Evolutionary conservation across 2,888 invertebrate species (phyloP).

Genomic region (Cephus rjabovi): DNA sequence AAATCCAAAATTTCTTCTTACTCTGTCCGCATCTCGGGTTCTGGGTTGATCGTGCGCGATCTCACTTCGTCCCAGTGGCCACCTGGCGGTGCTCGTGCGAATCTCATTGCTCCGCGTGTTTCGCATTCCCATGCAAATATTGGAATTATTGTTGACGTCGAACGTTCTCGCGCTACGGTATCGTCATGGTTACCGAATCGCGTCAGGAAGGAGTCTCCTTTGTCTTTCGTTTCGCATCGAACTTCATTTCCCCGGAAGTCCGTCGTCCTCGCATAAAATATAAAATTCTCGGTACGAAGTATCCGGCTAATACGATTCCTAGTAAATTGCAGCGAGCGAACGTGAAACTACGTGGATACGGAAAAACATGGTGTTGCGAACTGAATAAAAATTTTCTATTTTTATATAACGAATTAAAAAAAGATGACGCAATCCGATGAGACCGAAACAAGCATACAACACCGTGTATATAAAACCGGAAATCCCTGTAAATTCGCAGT

Average conservation of each 20-base stretch:
- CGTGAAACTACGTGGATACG: background rate
- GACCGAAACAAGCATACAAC: too few relatives aligned
- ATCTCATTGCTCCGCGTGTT: background rate
- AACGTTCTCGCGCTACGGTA: background rate
- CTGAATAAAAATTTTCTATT: background rate
- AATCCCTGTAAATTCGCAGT: background rate
- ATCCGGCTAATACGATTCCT: background rate
- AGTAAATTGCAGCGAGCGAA: background rate
- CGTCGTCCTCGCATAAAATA: background rate
- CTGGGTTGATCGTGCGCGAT: background rate
- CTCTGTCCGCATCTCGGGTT: too few relatives aligned
- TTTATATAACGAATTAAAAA: background rate
- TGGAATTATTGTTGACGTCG: background rate
- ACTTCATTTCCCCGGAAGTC: background rate
- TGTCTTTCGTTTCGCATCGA: background rate
- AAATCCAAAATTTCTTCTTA: background rate
- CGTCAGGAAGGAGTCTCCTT: background rate
- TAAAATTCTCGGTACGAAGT: background rate
- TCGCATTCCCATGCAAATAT: background rate
- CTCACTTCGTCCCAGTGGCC: background rate
- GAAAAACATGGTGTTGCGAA: background rate
- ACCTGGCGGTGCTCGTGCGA: background rate
- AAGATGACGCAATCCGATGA: background rate
- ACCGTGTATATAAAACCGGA: background rate
- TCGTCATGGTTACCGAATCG: background rate